Percentiles rank a stretch among this genome's conserved stretches.
Conservation (phyloP, 2,113 vertebrate genomes). For the Varanus komodoensis region DNA sequence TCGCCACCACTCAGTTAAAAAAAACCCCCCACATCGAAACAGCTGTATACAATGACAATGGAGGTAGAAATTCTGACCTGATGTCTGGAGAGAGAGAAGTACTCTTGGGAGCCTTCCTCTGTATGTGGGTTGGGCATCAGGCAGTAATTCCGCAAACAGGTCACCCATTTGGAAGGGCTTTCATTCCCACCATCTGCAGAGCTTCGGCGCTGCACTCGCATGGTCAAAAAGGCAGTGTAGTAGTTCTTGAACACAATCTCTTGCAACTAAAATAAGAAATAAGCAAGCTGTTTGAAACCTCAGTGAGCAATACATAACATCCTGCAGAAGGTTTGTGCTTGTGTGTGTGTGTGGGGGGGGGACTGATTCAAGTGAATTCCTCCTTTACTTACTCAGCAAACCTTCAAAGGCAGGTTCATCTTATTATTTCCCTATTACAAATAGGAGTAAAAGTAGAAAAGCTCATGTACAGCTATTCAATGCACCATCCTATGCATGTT, state of each 20-base stretch:
- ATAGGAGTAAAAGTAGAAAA: background rate
- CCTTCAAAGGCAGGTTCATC: background rate
- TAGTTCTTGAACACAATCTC: slow-evolving; percentile 89
- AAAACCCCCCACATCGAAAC: background rate
- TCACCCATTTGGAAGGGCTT: slow-evolving; percentile 78
- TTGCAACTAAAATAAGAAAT: slow-evolving; percentile 77
- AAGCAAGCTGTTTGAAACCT: too few species aligned
- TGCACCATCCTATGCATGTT: too few species aligned
- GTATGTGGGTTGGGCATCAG: slow-evolving; percentile 89
- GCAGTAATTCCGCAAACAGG: slow-evolving; percentile 80
- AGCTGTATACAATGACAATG: background rate
- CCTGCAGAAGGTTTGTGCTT: background rate
- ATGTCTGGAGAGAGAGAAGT: slow-evolving; percentile 82
- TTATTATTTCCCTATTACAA: background rate
- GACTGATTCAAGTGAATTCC: background rate
- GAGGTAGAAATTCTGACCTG: slow-evolving; percentile 76
- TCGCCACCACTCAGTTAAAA: background rate
- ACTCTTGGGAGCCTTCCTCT: slow-evolving; percentile 87
- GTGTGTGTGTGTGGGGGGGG: too few species aligned
- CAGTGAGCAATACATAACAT: background rate
- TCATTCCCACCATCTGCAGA: slow-evolving; percentile 54
- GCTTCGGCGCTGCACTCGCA: slow-evolving; percentile 79
- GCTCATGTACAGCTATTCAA: background rate
- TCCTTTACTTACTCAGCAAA: background rate
- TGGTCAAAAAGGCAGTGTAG: slow-evolving; percentile 87